phyloP scores from a whole-genome alignment of 2,797 vertebrate species.

The Gambusia yucatana region DNA sequence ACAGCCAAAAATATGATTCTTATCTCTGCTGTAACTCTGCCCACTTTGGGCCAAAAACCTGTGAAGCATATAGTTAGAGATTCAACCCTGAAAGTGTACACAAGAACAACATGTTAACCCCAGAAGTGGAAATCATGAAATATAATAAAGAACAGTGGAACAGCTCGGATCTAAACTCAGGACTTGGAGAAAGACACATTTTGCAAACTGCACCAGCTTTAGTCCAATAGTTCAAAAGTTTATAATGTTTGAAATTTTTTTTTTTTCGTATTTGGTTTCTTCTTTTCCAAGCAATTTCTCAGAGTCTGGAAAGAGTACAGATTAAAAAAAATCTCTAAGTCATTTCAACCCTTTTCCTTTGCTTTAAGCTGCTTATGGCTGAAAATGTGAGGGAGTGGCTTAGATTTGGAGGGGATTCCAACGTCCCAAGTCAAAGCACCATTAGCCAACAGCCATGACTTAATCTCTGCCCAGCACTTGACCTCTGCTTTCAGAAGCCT shows the following conservation, averaged over 20 bases:
- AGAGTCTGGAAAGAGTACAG: background rate
- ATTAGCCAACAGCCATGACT: background rate
- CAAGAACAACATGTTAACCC: background rate
- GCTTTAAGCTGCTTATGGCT: background rate
- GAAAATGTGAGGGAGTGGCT: background rate
- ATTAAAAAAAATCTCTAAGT: background rate
- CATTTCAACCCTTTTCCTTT: background rate
- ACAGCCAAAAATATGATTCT: background rate
- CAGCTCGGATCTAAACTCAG: background rate
- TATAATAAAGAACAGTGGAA: background rate
- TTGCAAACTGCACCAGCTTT: background rate
- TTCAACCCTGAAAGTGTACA: background rate
- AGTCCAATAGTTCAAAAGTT: background rate
- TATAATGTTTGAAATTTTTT: background rate
- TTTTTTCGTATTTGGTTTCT: background rate
- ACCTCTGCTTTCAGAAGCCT: background rate
- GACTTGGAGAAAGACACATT: background rate
- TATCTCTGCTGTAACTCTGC: background rate
- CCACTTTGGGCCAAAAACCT: background rate
- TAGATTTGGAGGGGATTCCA: background rate
- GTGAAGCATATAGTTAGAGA: too few species aligned
- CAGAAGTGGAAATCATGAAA: background rate
- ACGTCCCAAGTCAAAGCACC: background rate
- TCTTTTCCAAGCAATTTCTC: background rate
- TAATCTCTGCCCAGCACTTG: background rate